These are phyloP conservation scores for Pogonomyrmex californicus DNA, from an alignment of 1,140 invertebrate genomes.

Conservation along the genomic window DNA sequence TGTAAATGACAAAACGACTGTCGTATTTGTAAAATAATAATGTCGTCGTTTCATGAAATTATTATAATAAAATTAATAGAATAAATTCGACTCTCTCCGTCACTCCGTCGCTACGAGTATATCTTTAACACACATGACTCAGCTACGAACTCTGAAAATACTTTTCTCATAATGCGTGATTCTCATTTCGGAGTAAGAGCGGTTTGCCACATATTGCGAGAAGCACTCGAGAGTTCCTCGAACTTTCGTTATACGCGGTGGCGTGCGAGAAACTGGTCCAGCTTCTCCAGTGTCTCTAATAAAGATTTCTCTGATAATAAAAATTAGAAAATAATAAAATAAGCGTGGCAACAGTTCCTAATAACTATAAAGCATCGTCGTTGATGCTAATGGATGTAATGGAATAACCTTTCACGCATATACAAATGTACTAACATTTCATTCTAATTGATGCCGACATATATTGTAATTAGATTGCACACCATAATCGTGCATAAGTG, in stretches of 20 bases:
- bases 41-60: neutral
- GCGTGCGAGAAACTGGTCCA: neutral
- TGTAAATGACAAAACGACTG: neutral
- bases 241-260: slow-evolving; percentile 18
- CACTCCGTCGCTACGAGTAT: neutral
- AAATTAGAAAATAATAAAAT: neutral
- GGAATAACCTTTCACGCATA: neutral
- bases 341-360: neutral
- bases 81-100: neutral
- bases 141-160: slow-evolving; percentile 8
- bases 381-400: neutral
- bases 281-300: neutral
- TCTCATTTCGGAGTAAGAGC: slow-evolving; percentile 25
- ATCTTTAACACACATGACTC: neutral
- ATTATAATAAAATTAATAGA: neutral
- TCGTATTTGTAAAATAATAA: neutral
- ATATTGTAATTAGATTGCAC: neutral
- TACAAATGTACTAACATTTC: neutral
- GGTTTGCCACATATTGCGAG: neutral
- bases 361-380: neutral
- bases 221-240: slow-evolving; percentile 25
- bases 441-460: neutral
- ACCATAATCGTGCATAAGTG: neutral
- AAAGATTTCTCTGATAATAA: neutral
- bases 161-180: slow-evolving; percentile 30